Base-by-base conservation (phyloP, 2,113 vertebrate species). In the Rana temporaria region DNA sequence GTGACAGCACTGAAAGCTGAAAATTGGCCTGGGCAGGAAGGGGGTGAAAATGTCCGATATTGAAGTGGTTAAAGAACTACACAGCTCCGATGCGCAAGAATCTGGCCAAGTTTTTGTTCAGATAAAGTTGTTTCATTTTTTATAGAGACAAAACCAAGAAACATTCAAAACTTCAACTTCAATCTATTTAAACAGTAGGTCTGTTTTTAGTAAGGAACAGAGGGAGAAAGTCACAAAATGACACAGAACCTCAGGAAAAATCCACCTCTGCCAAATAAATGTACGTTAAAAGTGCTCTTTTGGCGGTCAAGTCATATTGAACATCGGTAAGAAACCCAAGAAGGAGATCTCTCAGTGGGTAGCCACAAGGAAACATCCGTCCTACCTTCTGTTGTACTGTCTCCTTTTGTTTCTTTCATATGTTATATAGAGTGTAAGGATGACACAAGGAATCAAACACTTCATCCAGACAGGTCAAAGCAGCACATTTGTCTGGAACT, bases 401-500 rank as follows among this genome's bases (percentile, higher is more conserved):
- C 80, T 74, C 18, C 26, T 16, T 42, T 59, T 38, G 60, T 82
- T 82, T 74, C 60, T 74, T 38, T 82, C 80, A 82, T 57, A 24
- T 74, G 80, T 74, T 66, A 57, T 65, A 19, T 75, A 65, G 62
- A 55, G 80, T 82, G 80, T 82, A 82, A 82, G 52, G 67, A 67
- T 75, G 56, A 74, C 38, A 73, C 57, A 53, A 26, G 53, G n/a
- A 65, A 82, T 66, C 48, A 82, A 82, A 64, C 19, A 52, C 65
- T 64, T 57, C 16, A 42, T 82, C 70, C 60, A 82, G 30, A 67
- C 52, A 82, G 80, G 80, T 82, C 80, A 57, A 59, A 67, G 60
- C 70, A 75, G 53, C 80, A 82, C 15, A 82, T 66, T 82, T 82
- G 74, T 75, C 55, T 67, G n/a, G 53, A 82, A 75, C 70, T 74